A percentile compares a stretch with the other conserved stretches of the same genome.
Evolutionary conservation across 1,140 invertebrate genomes (phyloP).

Genomic region (Drosophila setifemur): DNA sequence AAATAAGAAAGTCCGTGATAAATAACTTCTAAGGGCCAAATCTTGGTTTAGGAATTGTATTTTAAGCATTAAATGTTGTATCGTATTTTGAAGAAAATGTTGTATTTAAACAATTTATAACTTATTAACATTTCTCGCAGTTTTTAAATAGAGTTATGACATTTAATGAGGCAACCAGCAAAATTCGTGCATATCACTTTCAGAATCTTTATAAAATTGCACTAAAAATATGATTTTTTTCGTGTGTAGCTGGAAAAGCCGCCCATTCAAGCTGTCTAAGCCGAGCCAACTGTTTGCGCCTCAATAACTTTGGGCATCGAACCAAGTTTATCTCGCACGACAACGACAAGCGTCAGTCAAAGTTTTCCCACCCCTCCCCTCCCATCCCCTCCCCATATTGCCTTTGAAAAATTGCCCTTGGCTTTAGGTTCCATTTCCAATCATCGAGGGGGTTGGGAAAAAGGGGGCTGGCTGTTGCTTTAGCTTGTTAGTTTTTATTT

Average conservation of each 20-base stretch:
- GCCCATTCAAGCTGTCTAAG: constrained; percentile 9
- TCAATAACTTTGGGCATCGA: constrained; percentile 74
- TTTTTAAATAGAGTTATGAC: too few species aligned
- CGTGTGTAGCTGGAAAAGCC: neutral
- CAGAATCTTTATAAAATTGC: neutral
- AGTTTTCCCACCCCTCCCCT: constrained; percentile 44
- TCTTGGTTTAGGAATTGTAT: too few species aligned
- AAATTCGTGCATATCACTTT: too few species aligned
- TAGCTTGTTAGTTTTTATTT: constrained; percentile 63
- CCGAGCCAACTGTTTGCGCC: constrained; percentile 69
- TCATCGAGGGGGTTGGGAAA: constrained; percentile 18
- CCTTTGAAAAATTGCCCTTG: constrained; percentile 65
- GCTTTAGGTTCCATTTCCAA: constrained; percentile 10
- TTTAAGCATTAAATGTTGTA: too few species aligned
- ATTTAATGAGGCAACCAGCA: too few species aligned
- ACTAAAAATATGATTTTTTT: neutral
- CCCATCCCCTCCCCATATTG: neutral
- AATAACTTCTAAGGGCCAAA: too few species aligned
- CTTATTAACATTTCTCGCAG: too few species aligned
- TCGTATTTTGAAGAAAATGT: too few species aligned
- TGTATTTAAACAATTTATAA: too few species aligned
- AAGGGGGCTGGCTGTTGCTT: constrained; percentile 29
- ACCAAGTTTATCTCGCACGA: constrained; percentile 70
- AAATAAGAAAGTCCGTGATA: too few species aligned
- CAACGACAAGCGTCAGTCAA: constrained; percentile 76